phyloP scores from a whole-genome alignment of 2,888 invertebrate genomes.

The Elegia similella region DNA sequence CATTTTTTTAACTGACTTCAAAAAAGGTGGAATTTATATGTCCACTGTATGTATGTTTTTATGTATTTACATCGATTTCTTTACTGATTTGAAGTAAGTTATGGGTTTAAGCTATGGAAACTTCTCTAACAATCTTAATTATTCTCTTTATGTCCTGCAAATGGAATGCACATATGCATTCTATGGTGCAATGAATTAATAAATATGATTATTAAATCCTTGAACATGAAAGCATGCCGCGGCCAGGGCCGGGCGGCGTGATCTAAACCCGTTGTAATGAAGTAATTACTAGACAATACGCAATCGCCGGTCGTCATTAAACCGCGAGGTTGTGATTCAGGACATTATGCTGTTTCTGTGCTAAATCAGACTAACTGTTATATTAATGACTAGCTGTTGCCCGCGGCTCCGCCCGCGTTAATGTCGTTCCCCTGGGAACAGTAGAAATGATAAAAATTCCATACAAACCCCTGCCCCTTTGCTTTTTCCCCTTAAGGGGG shows the following conservation, averaged over 20 bases:
- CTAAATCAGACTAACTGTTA: no score
- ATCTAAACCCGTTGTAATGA: slow-evolving; percentile 9
- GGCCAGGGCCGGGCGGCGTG: not conserved
- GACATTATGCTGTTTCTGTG: not conserved
- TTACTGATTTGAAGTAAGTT: no score
- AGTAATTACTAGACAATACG: slow-evolving; percentile 9
- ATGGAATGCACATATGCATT: not conserved
- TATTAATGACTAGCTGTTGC: no score
- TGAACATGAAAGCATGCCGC: slow-evolving; percentile 9
- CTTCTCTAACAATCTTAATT: not conserved
- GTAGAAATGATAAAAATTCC: no score
- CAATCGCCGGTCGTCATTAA: not conserved
- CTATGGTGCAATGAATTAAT: not conserved
- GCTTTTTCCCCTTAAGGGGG: no score
- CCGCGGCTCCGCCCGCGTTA: no score
- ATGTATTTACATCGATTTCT: no score
- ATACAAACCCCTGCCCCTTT: no score
- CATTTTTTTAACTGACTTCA: no score
- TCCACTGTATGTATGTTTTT: no score
- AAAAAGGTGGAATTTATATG: no score
- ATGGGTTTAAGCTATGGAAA: not conserved
- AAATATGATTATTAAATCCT: not conserved
- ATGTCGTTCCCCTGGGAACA: no score
- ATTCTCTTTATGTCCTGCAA: not conserved
- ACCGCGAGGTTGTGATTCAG: not conserved